phyloP scores from a whole-genome alignment of 1,140 invertebrate genomes.

The Diuraphis noxia region DNA sequence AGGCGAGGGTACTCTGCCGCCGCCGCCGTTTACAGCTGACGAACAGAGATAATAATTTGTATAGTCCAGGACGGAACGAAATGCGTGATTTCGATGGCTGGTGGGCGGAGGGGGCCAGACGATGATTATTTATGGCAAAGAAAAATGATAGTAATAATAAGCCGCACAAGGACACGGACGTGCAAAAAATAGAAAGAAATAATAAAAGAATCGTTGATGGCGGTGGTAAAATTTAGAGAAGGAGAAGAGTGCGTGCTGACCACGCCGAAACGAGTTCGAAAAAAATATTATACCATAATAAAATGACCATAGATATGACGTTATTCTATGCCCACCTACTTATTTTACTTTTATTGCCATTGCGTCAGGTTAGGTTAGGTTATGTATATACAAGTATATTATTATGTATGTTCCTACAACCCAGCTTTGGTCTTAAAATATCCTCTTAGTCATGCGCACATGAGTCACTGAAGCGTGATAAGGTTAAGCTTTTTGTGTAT shows the following conservation, averaged over 20 bases:
- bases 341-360: not conserved
- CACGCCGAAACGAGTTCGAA: not conserved
- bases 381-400: not conserved
- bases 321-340: not conserved
- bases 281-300: not conserved
- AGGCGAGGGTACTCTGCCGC: conserved; percentile 14
- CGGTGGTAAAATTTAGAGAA: not conserved
- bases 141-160: not conserved
- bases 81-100: not conserved
- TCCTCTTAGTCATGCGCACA: not conserved
- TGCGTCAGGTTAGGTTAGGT: not conserved
- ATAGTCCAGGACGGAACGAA: not conserved
- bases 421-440: not conserved
- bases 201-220: not conserved
- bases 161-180: conserved; percentile 3
- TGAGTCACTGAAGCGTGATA: not conserved
- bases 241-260: not conserved
- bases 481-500: not conserved
- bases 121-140: conserved; percentile 16
- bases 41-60: not conserved
- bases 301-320: not conserved
- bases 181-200: not conserved
- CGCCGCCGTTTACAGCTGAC: conserved; percentile 33
- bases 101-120: not conserved
- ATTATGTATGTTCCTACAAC: not conserved